Conservation (phyloP, 2,797 vertebrate genomes). For the Mycteria americana region DNA sequence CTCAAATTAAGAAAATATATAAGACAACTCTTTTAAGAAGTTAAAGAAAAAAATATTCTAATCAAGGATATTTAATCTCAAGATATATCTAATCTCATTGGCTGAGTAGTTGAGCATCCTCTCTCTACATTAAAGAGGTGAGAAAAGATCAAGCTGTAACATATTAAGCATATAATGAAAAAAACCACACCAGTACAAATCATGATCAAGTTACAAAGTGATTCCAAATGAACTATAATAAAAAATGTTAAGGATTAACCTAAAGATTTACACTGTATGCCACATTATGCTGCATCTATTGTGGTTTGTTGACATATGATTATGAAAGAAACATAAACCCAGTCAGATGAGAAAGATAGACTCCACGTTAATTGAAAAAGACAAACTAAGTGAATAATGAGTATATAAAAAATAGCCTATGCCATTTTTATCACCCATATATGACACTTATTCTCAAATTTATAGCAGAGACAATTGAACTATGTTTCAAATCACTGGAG, state of each 20-base stretch:
- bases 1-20: not conserved
- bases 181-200: constrained; percentile 54
- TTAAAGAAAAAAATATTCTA: not conserved
- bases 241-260: constrained; percentile 63
- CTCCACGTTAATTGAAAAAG: constrained; percentile 76
- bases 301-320: constrained; percentile 71
- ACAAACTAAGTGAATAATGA: constrained; percentile 79
- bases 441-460: constrained; percentile 77
- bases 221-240: constrained; percentile 64
- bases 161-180: constrained; percentile 48
- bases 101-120: not conserved
- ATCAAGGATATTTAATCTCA: not conserved
- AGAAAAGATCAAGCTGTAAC: constrained; percentile 38
- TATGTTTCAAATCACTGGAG: constrained; percentile 73
- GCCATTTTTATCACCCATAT: constrained; percentile 76
- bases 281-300: constrained; percentile 59
- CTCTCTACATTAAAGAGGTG: not conserved
- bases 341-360: constrained; percentile 74
- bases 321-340: constrained; percentile 75
- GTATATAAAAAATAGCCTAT: constrained; percentile 76
- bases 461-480: constrained; percentile 74
- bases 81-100: not conserved
- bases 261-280: constrained; percentile 69
- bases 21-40: not conserved
- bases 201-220: constrained; percentile 67